Conservation (phyloP, 2,797 vertebrate genomes). For the Antennarius maculatus region DNA sequence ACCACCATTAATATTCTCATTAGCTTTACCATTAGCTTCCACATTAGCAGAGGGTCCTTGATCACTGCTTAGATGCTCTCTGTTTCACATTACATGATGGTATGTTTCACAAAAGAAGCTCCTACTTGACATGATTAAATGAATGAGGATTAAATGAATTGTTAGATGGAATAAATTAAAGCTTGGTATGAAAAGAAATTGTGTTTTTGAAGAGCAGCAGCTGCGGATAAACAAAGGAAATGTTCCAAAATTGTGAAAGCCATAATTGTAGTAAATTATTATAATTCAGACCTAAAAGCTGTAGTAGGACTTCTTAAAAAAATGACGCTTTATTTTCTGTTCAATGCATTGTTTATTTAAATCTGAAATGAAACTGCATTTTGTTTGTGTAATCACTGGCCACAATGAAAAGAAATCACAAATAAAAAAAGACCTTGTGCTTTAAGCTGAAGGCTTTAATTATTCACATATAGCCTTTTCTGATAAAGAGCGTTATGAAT, state of each 20-base stretch:
- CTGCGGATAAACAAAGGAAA: conserved; percentile 8
- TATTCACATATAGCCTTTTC: conserved; percentile 53
- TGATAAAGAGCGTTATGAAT: conserved; percentile 38
- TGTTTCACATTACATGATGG: conserved; percentile 4
- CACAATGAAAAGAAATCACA: conserved; percentile 7
- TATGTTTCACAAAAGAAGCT: not conserved
- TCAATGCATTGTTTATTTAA: no score
- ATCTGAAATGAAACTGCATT: conserved; percentile 23
- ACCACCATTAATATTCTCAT: conserved; percentile 52
- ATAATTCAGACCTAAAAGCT: conserved; percentile 29
- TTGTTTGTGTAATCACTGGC: conserved; percentile 20
- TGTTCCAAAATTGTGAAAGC: not conserved
- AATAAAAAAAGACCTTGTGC: conserved; percentile 14
- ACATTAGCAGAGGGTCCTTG: conserved; percentile 41
- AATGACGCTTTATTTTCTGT: conserved; percentile 7
- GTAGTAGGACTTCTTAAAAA: conserved; percentile 15
- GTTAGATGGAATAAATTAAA: conserved; percentile 21
- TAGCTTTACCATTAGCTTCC: conserved; percentile 56
- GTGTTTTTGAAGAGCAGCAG: conserved; percentile 11
- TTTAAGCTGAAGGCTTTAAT: conserved; percentile 37
- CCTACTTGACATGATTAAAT: not conserved
- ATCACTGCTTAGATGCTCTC: conserved; percentile 33
- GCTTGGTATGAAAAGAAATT: conserved; percentile 9
- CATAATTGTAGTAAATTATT: conserved; percentile 15
- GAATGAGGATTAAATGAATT: conserved; percentile 22